Evolutionary conservation across 2,113 vertebrate species (phyloP).

Genomic region (Colinus virginianus): DNA sequence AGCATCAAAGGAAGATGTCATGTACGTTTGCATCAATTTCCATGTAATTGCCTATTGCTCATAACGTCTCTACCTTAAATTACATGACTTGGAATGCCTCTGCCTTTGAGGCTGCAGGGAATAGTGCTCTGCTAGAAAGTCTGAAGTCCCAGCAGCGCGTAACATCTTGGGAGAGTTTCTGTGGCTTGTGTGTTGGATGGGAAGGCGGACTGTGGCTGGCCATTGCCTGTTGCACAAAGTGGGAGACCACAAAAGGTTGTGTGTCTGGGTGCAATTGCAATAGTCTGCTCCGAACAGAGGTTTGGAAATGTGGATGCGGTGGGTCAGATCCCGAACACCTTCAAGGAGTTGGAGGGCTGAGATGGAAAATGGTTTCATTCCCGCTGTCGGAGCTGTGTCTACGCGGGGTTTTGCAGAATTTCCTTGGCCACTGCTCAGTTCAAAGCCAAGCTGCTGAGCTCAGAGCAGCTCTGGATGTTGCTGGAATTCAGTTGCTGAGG

Average conservation of each 20-base stretch:
- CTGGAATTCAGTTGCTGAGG: not conserved
- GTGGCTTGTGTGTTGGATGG: slow-evolving; percentile 1
- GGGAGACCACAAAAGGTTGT: slow-evolving; percentile 15
- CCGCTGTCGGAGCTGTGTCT: not conserved
- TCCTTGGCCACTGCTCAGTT: not conserved
- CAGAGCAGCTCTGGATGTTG: not conserved
- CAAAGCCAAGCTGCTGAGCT: not conserved
- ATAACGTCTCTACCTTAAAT: not conserved
- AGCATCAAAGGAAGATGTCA: slow-evolving; percentile 20
- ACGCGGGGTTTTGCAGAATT: not conserved
- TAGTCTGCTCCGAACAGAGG: not conserved
- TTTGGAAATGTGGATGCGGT: not conserved
- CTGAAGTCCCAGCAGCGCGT: not conserved
- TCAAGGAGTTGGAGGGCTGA: not conserved
- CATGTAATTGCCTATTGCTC: not conserved
- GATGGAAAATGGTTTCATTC: not conserved
- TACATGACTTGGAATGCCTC: not conserved
- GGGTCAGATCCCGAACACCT: not conserved
- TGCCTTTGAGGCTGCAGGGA: not conserved
- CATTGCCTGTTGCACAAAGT: not conserved
- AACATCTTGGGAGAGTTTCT: not conserved
- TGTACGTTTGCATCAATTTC: not conserved
- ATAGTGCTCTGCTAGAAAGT: not conserved
- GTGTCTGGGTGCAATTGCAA: not conserved
- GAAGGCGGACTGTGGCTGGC: not conserved